A percentile compares a stretch with the other conserved stretches of the same genome.
Evolutionary conservation across 2,888 invertebrate genomes (phyloP).

Genomic region (Slavum lentiscoides): DNA sequence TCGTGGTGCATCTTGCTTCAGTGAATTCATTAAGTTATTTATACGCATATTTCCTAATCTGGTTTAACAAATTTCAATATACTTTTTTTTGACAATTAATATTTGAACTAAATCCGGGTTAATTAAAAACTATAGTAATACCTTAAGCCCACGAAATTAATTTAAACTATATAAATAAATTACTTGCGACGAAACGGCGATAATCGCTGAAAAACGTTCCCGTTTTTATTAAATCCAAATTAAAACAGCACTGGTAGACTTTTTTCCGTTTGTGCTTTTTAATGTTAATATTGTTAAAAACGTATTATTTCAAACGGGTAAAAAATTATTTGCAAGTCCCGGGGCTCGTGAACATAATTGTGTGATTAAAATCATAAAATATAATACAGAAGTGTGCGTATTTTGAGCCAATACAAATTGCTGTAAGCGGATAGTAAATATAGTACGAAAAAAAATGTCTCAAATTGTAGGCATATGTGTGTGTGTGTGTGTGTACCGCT

Average conservation of each 20-base stretch:
- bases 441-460: too few relatives aligned
- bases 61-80: slow-evolving; percentile 20
- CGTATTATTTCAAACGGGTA: too few relatives aligned
- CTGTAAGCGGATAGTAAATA: too few relatives aligned
- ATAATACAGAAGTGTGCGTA: too few relatives aligned
- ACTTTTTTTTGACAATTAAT: slow-evolving; percentile 8
- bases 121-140: slow-evolving; percentile 17
- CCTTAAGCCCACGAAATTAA: slow-evolving; percentile 3
- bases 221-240: slow-evolving; percentile 1
- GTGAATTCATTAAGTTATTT: slow-evolving; percentile 23
- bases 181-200: not conserved
- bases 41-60: not conserved
- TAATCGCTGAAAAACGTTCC: not conserved
- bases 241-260: not conserved
- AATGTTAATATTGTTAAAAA: not conserved
- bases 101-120: slow-evolving; percentile 10
- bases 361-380: too few relatives aligned
- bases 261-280: not conserved
- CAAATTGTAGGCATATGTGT: too few relatives aligned
- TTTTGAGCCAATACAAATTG: too few relatives aligned
- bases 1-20: too few relatives aligned
- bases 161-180: not conserved
- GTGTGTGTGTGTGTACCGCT: too few relatives aligned
- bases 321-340: too few relatives aligned
- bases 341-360: too few relatives aligned